A percentile compares a stretch with the other conserved stretches of the same genome.
These are phyloP conservation scores for Caenorhabditis afra DNA, from an alignment of 2,888 invertebrate genomes.

Conservation along the genomic window DNA sequence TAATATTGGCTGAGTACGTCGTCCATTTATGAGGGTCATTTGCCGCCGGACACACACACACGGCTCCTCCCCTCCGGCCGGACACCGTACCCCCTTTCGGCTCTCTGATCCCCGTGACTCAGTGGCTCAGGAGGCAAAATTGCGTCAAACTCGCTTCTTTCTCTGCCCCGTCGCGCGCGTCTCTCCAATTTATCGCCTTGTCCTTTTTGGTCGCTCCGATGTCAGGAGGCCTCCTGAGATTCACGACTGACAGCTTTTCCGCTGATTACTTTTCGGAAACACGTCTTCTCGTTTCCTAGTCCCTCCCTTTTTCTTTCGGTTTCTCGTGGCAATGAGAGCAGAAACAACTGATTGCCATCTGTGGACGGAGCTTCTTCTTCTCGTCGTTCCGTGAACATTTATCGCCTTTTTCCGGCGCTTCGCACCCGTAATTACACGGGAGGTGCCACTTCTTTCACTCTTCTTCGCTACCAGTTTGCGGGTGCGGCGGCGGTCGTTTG, in stretches of 20 bases:
- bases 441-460: not conserved
- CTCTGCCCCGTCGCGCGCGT: not conserved
- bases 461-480: constrained; percentile 14
- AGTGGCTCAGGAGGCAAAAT: constrained; percentile 8
- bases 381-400: constrained; percentile 1
- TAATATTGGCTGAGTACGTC: constrained; percentile 38
- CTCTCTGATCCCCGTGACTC: not conserved
- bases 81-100: not conserved
- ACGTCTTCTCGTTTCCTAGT: too few species aligned
- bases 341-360: too few species aligned
- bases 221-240: too few species aligned
- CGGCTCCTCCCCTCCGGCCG: not conserved
- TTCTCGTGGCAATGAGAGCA: too few species aligned
- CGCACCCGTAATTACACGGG: constrained; percentile 8
- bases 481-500: too few species aligned
- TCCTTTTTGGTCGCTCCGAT: too few species aligned
- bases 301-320: too few species aligned
- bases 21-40: constrained; percentile 44
- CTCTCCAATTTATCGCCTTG: constrained; percentile 9
- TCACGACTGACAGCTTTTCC: too few species aligned
- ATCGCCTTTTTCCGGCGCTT: not conserved
- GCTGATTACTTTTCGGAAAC: too few species aligned
- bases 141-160: constrained; percentile 7
- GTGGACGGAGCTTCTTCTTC: too few species aligned
- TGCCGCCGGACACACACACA: constrained; percentile 3